These are phyloP conservation scores for Ophioderma brevispina DNA, from an alignment of 35 echinoderm and acorn worm genomes.

Conservation along the genomic window DNA sequence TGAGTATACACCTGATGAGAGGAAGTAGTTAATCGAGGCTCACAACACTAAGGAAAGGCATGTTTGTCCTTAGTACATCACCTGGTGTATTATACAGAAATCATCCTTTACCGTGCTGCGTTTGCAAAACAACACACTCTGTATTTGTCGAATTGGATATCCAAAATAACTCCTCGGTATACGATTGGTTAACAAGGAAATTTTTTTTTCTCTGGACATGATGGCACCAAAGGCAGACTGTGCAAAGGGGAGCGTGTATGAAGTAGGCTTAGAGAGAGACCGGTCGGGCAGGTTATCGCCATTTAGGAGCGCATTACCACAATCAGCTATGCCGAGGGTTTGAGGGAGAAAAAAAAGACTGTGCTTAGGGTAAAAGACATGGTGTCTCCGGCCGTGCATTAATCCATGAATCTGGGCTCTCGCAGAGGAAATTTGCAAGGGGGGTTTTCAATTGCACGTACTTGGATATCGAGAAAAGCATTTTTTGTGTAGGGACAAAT, in stretches of 20 bases:
- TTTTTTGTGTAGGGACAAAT: neutral
- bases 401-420: neutral
- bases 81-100: no score
- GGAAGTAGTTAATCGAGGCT: no score
- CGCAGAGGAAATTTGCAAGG: no score
- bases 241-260: neutral
- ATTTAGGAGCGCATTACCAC: neutral
- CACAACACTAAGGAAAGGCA: no score
- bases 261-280: neutral
- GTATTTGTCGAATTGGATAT: neutral
- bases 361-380: neutral
- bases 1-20: no score
- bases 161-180: no score
- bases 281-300: neutral
- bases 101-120: no score
- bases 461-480: neutral
- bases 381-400: neutral
- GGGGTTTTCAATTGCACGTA: neutral
- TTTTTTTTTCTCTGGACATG: neutral
- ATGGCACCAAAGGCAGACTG: neutral
- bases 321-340: neutral
- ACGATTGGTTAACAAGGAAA: neutral
- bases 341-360: neutral
- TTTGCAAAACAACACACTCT: no score
- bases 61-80: no score